A percentile compares a stretch with the other conserved stretches of the same genome.
Evolutionary conservation across 2,797 vertebrate genomes (phyloP).

Genomic region (Megalops cyprinoides): DNA sequence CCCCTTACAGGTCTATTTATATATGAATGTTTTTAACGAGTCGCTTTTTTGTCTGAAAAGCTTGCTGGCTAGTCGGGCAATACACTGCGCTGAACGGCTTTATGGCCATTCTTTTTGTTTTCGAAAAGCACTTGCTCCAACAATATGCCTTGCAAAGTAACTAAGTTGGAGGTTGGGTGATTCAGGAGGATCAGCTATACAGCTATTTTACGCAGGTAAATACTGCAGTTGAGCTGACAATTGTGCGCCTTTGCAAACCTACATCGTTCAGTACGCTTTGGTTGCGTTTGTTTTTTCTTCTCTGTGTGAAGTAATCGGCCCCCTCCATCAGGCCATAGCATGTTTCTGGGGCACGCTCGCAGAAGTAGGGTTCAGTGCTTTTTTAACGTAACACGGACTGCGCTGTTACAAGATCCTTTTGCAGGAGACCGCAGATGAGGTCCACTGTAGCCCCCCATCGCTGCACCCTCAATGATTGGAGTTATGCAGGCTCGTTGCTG

Average conservation of each 20-base stretch:
- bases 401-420: conserved; percentile 22
- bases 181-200: background rate
- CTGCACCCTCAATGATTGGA: conserved; percentile 23
- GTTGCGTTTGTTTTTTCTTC: background rate
- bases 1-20: background rate
- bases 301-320: background rate
- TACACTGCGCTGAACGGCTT: conserved; percentile 1
- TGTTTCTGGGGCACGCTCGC: conserved; percentile 29
- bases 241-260: background rate
- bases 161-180: conserved; percentile 1
- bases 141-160: conserved; percentile 15
- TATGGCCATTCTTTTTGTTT: conserved; percentile 19
- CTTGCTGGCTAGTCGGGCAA: background rate
- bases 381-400: background rate
- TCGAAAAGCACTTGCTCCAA: conserved; percentile 4
- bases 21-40: conserved; percentile 1
- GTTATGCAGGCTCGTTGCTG: background rate
- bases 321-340: background rate
- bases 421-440: conserved; percentile 23
- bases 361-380: conserved; percentile 34
- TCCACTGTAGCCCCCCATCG: conserved; percentile 27
- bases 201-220: background rate
- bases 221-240: background rate
- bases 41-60: background rate
- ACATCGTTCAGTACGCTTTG: conserved; percentile 1